Base-by-base conservation (phyloP, 2,797 vertebrate genomes). In the Bucorvus abyssinicus region DNA sequence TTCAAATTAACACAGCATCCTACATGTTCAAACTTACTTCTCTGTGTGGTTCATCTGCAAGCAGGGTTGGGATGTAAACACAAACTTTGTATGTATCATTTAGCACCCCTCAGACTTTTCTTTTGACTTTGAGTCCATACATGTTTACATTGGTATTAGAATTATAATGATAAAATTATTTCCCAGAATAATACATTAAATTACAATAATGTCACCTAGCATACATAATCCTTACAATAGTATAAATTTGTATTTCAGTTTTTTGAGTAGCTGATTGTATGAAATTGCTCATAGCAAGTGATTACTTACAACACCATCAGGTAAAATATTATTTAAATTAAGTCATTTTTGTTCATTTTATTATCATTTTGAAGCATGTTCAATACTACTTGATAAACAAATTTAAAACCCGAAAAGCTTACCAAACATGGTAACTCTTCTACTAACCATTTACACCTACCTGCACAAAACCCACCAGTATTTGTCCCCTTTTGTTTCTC, bases 401-500 rank as follows among this genome's bases (percentile, higher is more conserved):
- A 84, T 61, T 44, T 36, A 56, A 78, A 79, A 77, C 29, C 60
- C 44, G 29, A 79, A 90, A 74, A 82, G 30, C 60, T 90, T 73
- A 52, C 27, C 40, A 88, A 59, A 50, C 1, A 0, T 40, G 40
- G 32, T 74, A 80, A 87, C 42, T 71, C 60, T 93, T 3, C 34
- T 88, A 36, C 59, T 70, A 65, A 60, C 49, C 63, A 34, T 40
- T 53, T 53, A 61, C 19, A 77, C 27, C 53, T 57, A 71, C 70
- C 74, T 68, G n/a, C 10, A 83, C 34, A 57, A 50, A 49, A 21
- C 23, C 52, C 29, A 5, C 8, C 14, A 5, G 9, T 38, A 21
- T 81, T 60, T 76, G 76, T 84, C 38, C 65, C 55, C 89, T 95
- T 94, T 84, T 94, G 87, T 94, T 94, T 90, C 44, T 79, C 53